Evolutionary conservation across 2,888 invertebrate genomes (phyloP), one percentile per base, ranked within the genome.

Genomic region (Operophtera brumata): DNA sequence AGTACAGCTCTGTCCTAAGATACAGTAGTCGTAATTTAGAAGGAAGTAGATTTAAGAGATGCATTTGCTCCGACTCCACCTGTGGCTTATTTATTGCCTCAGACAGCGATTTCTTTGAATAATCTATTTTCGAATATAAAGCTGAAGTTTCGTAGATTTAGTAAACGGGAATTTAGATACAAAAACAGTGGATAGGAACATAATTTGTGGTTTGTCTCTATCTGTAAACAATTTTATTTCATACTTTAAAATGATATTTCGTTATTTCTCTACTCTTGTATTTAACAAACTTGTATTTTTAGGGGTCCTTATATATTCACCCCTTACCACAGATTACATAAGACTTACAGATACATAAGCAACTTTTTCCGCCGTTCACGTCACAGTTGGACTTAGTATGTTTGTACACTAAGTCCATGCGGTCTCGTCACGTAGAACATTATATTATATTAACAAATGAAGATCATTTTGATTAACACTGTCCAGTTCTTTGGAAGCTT

Each of bases 51-150:
- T 77, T 73, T 75, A 75, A 73, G 71, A 72, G 73, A 69, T 77
- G 78, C 77, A 76, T 75, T 75, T 70, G 69, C 71, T 69, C 66
- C 66, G 55, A 62, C 66, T 70, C 66, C 81, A 82, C 79, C 80
- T 81, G 81, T 69, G 76, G 70, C 73, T 76, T 77, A 78, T 82
- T 80, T 81, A 81, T 77, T 58, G 65, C 60, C 62, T 47, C 42
- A 61, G 69, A 56, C 66, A 64, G 54, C 69, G 62, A 65, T 70
- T 63, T 63, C 59, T 64, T 58, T 66, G 70, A 70, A 73, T 75
- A 77, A 76, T 70, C 75, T 62, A 65, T 63, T 68, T 61, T 55
- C 50, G 32, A 59, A 46, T 47, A 65, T 56, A 65, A 65, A 61
- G 48, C 56, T 49, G 50, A 59, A 48, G 52, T 46, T 48, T 54